Evolutionary conservation across 2,113 vertebrate species (phyloP), one percentile per base, ranked within the genome.

Genomic region (Etheostoma cragini): DNA sequence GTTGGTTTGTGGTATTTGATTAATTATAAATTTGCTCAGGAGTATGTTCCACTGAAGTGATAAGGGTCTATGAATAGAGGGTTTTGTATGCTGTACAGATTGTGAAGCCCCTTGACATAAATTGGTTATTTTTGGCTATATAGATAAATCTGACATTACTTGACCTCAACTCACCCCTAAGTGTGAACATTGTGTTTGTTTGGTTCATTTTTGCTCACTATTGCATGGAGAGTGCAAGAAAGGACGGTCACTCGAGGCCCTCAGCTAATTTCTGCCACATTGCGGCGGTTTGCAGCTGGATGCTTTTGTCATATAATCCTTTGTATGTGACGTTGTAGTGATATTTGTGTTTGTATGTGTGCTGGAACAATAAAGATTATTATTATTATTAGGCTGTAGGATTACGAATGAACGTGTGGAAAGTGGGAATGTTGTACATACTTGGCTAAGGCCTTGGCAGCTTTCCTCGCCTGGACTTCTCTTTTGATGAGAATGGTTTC

Each of bases 381-480:
- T 74, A 70, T 67, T 67, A 67, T 58, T 74, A 63, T 46, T 35
- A 67, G 52, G 38, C 38, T 38, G 38, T 49, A 46, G 69, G 53
- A 74, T 79, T 62, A 78, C 21, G 53, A 46, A 42, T 42, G 8
- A 33, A 38, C 15, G n/a, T 13, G 49, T 8, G 26, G 19, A 63
- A 60, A 58, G 61, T 24, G 61, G 69, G 45, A 53, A 60, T 0
- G n/a, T 35, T 26, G 72, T 26, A 58, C 89, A 10, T 96, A 99
- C 98, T 94, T 99, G 94, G 98, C 98, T 93, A 98, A 96, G 86
- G 98, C 98, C 95, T 98, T 99, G 93, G 98, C 95, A 56, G 95
- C 98, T 95, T 99, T 98, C 92, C 98, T 98, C 83, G 97, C 97
- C 91, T 97, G 97, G 89, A 99, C 97, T 90, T 99, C 98, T 90